Percentiles rank a stretch among this genome's conserved stretches.
These are phyloP conservation scores for Escarpia spicata DNA, from an alignment of 2,888 invertebrate genomes.

Conservation along the genomic window DNA sequence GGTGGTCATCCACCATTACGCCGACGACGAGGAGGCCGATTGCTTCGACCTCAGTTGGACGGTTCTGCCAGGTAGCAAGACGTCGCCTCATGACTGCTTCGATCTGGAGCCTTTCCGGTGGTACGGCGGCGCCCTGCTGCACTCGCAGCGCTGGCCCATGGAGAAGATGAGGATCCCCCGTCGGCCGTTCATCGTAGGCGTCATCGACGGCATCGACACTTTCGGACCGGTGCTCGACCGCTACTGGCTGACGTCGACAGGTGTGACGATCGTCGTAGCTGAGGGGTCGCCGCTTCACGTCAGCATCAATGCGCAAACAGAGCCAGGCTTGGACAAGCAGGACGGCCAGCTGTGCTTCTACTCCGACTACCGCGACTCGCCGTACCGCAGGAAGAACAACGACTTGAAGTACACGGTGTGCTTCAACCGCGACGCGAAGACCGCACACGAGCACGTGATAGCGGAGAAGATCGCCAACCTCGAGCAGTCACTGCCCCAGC, in stretches of 20 bases:
- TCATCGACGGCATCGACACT: conserved; percentile 23
- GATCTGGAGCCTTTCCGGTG: conserved; percentile 68
- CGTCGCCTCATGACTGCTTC: conserved; percentile 83
- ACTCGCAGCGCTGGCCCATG: conserved; percentile 85
- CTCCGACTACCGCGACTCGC: not conserved
- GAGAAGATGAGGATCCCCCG: conserved; percentile 66
- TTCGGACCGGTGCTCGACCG: conserved; percentile 65
- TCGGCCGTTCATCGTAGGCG: conserved; percentile 51
- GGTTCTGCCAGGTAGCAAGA: not conserved
- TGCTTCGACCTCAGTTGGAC: not conserved
- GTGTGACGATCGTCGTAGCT: conserved; percentile 13
- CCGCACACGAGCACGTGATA: conserved; percentile 74
- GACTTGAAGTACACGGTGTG: conserved; percentile 71
- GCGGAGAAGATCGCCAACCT: conserved; percentile 69
- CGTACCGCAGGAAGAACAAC: conserved; percentile 14
- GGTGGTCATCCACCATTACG: not conserved
- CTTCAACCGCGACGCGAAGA: conserved; percentile 71
- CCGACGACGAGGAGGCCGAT: not conserved
- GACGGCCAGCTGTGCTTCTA: conserved; percentile 22
- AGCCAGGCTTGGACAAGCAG: not conserved
- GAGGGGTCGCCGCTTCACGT: conserved; percentile 24
- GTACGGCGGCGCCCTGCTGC: conserved; percentile 87
- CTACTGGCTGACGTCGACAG: conserved; percentile 62
- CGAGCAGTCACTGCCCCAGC: conserved; percentile 68
- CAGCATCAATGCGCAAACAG: not conserved